Base-by-base conservation (phyloP, 1,140 invertebrate genomes). In the Pogonomyrmex californicus region DNA sequence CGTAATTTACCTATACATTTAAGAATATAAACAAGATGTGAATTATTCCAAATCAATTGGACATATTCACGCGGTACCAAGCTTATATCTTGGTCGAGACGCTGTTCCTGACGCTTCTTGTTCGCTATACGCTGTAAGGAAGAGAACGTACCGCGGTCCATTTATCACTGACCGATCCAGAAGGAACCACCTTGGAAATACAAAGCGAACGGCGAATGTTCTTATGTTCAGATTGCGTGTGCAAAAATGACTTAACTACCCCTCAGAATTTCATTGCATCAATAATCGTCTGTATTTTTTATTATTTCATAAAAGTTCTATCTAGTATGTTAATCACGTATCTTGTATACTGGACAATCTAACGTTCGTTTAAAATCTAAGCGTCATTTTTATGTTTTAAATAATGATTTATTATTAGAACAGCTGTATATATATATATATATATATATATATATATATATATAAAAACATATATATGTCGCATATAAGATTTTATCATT, bases 81-180 rank as follows among this genome's bases (percentile, higher is more conserved):
- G 87, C 88, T 91, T 91, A 91, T 91, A 91, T 91, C 90, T 91
- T 71, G 68, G 71, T 38, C 30, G 76, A 87, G 81, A 76, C 71
- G 78, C 83, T 91, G 91, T 63, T 88, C 60, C 51, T 91, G 90
- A 91, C 91, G 86, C 58, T 88, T 58, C 88, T 88, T 86, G 90
- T 89, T 89, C 87, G 49, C 49, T 71, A 60, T 60, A 78, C 58
- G 56, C 51, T 51, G 54, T 62, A 78, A 91, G 88, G 78, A 91
- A 89, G 86, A 78, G 86, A 78, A 78, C 60, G 41, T 63, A n/a
- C 86, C 51, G 58, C 23, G 85, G 60, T 87, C 91, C 91, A 92
- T 93, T 93, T 92, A 89, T 93, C 92, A 91, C 91, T 93, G 92
- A 92, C 92, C 88, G 75, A 86, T 82, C 81, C 92, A 93, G 91